These are phyloP conservation scores for Rousettus madagascariensis DNA, from an alignment of 2,797 vertebrate genomes.

Conservation along the genomic window DNA sequence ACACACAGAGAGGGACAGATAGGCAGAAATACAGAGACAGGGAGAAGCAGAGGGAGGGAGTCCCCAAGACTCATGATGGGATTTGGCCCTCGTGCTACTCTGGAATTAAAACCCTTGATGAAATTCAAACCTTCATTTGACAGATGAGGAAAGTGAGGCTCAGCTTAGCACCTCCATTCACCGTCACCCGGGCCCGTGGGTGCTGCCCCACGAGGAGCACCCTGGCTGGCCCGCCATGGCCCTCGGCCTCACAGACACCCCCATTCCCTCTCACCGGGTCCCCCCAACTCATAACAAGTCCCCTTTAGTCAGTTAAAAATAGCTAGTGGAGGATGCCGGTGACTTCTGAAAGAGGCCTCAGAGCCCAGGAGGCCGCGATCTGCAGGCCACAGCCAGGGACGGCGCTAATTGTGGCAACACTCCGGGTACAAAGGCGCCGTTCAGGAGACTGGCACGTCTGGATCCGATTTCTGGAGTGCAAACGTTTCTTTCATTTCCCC, in stretches of 20 bases:
- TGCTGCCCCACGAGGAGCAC: fast-evolving
- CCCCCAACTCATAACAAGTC: neutral
- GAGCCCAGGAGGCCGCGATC: neutral
- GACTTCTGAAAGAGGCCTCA: conserved; percentile 12
- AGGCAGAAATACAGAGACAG: no score
- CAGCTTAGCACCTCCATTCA: fast-evolving
- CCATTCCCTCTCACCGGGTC: neutral
- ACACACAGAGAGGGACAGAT: neutral
- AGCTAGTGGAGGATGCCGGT: neutral
- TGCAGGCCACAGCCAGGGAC: conserved; percentile 65
- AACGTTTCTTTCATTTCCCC: conserved; percentile 61
- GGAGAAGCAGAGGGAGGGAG: neutral
- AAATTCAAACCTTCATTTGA: neutral
- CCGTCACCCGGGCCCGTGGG: fast-evolving
- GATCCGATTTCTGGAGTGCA: conserved; percentile 71
- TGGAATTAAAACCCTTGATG: neutral
- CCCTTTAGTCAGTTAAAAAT: neutral
- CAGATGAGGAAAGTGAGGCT: neutral
- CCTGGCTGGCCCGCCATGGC: neutral
- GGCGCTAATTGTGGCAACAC: conserved; percentile 63
- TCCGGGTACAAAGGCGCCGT: conserved; percentile 67
- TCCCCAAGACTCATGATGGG: fast-evolving
- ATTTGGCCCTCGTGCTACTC: neutral
- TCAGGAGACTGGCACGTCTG: conserved; percentile 55
- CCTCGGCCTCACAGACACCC: fast-evolving